Evolutionary conservation across 2,797 vertebrate species (phyloP), one percentile per base, ranked within the genome.

Genomic region (Botia kubotai): DNA sequence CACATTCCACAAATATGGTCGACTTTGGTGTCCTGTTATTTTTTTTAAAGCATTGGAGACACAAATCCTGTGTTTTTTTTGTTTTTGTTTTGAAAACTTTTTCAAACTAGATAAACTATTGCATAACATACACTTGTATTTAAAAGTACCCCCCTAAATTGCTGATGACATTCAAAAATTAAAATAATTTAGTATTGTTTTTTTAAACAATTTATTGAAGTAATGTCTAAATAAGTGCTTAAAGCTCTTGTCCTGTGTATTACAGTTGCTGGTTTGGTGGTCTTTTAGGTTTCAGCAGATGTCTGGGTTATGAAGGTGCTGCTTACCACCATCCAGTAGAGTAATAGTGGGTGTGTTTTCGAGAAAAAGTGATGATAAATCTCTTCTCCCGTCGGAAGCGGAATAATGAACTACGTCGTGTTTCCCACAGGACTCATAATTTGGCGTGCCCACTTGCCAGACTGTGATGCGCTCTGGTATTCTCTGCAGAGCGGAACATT

Each of bases 361-460:
- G 67, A 72, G 76, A 83, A 88, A 84, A 93, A 90, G 67, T 91
- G 86, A 72, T 16, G 75, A 86, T 79, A 46, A 46, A 92, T 84
- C 91, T 93, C 91, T 86, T 82, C 82, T 87, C 23, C 63, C 70
- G 75, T 86, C 21, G 86, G 86, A 88, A 86, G 83, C 89, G 84
- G 82, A 90, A 91, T 93, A 93, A 94, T 91, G 87, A 93, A 92
- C 85, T 89, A 91, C 87, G 90, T 86, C 63, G n/a, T 68, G 85
- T 87, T 88, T 82, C 90, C 87, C 87, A 79, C 75, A 87, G 92
- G 91, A 89, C 83, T 86, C 87, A 90, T 90, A 87, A 89, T 91
- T 90, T 75, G 88, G 90, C 86, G 86, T 33, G 88, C 87, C 82
- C 88, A 87, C 88, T 90, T 91, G 90, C 91, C 93, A 93, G 87